These are phyloP conservation scores for Micrasema minimum DNA, from an alignment of 1,140 invertebrate genomes.

Conservation along the genomic window DNA sequence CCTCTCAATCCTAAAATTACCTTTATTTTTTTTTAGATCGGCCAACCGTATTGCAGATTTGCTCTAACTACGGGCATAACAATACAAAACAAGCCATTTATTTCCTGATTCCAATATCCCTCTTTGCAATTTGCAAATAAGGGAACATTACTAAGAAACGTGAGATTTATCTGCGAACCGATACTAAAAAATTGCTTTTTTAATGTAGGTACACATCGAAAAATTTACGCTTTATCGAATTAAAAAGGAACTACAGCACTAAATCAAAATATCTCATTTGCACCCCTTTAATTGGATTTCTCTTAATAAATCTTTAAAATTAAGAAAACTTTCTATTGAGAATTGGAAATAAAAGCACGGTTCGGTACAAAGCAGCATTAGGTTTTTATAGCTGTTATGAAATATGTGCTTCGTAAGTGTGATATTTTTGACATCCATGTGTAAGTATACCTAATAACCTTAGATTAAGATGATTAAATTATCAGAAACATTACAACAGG, in stretches of 20 bases:
- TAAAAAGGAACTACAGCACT: neutral
- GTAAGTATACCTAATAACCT: too few relatives aligned
- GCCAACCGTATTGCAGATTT: conserved; percentile 41
- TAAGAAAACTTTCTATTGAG: conserved; percentile 12
- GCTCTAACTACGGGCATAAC: conserved; percentile 44
- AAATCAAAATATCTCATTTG: conserved; percentile 16
- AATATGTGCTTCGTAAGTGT: too few relatives aligned
- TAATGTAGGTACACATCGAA: too few relatives aligned
- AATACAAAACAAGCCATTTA: conserved; percentile 52
- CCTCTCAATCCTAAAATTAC: too few relatives aligned
- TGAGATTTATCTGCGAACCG: conserved; percentile 41
- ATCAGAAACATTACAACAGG: too few relatives aligned
- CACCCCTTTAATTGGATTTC: conserved; percentile 5
- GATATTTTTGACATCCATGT: too few relatives aligned
- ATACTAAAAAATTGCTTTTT: conserved; percentile 36
- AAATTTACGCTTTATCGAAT: too few relatives aligned
- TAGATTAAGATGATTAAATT: too few relatives aligned
- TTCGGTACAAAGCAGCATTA: too few relatives aligned
- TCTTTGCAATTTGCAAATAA: conserved; percentile 52
- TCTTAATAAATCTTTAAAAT: conserved; percentile 3
- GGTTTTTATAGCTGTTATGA: too few relatives aligned
- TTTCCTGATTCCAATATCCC: conserved; percentile 49
- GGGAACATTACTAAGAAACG: conserved; percentile 48
- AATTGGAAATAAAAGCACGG: too few relatives aligned
- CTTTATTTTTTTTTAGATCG: too few relatives aligned